Evolutionary conservation across 2,797 vertebrate genomes (phyloP).

Genomic region (Fratercula arctica): DNA sequence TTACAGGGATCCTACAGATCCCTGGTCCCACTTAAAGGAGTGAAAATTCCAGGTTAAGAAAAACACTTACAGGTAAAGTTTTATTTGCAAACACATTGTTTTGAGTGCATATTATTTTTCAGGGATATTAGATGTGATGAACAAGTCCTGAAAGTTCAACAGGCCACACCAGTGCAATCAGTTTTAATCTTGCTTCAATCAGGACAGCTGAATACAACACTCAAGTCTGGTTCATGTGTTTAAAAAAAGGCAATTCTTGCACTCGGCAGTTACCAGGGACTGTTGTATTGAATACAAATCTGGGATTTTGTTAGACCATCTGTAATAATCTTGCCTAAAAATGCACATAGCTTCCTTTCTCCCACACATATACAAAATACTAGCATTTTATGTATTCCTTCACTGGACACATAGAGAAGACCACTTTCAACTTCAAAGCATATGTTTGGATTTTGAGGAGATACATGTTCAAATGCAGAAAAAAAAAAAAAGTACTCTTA

Average conservation of each 20-base stretch:
- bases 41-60: not conserved
- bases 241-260: not conserved
- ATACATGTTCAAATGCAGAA: not conserved
- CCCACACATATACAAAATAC: not conserved
- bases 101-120: not conserved
- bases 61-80: not conserved
- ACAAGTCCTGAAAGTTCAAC: not conserved
- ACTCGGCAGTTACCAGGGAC: not conserved
- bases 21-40: not conserved
- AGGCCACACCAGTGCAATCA: not conserved
- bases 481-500: not conserved
- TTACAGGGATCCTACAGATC: not conserved
- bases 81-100: not conserved
- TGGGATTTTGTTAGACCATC: not conserved
- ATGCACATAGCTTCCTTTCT: not conserved
- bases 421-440: not conserved
- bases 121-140: not conserved
- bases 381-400: not conserved
- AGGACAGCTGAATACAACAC: not conserved
- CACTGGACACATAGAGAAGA: not conserved
- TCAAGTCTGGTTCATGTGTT: not conserved
- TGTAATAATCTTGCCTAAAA: not conserved
- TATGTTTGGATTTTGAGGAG: not conserved
- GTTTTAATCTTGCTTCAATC: not conserved
- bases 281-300: not conserved